phyloP scores from a whole-genome alignment of 2,113 vertebrate genomes.

The Phaethornis superciliosus region DNA sequence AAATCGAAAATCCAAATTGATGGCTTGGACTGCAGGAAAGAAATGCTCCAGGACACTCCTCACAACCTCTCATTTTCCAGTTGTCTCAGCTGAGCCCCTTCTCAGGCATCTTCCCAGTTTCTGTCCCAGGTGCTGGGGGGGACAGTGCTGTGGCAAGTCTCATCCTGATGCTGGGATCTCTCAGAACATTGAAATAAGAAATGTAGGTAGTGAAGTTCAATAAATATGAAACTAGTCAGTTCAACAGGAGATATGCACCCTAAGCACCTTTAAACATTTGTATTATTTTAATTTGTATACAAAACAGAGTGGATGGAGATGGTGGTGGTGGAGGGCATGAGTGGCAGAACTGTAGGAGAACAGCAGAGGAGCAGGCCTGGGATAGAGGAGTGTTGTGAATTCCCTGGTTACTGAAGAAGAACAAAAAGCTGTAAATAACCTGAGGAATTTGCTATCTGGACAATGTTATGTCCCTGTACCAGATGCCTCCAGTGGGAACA shows the following conservation, averaged over 20 bases:
- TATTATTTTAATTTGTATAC: neutral
- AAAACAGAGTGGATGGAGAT: neutral
- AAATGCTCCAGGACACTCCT: neutral
- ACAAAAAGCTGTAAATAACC: too few species aligned
- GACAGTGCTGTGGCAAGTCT: neutral
- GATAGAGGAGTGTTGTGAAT: too few species aligned
- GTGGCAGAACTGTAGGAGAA: too few species aligned
- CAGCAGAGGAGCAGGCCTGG: too few species aligned
- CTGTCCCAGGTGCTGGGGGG: neutral
- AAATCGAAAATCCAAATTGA: neutral
- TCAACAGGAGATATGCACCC: neutral
- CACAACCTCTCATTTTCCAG: neutral
- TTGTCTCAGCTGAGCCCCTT: neutral
- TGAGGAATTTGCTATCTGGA: too few species aligned
- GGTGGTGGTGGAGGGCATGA: too few species aligned
- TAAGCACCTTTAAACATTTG: neutral
- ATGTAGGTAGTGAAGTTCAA: neutral
- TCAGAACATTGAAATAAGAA: fast-evolving
- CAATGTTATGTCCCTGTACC: too few species aligned
- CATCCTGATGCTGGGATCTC: neutral
- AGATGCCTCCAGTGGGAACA: too few species aligned
- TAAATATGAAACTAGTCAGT: neutral
- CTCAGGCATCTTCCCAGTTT: neutral
- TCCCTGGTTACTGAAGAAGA: too few species aligned
- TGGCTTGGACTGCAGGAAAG: neutral